A percentile compares a stretch with the other conserved stretches of the same genome.
These are phyloP conservation scores for Gastracanthus pulcherrimus DNA, from an alignment of 2,888 invertebrate genomes.

Conservation along the genomic window DNA sequence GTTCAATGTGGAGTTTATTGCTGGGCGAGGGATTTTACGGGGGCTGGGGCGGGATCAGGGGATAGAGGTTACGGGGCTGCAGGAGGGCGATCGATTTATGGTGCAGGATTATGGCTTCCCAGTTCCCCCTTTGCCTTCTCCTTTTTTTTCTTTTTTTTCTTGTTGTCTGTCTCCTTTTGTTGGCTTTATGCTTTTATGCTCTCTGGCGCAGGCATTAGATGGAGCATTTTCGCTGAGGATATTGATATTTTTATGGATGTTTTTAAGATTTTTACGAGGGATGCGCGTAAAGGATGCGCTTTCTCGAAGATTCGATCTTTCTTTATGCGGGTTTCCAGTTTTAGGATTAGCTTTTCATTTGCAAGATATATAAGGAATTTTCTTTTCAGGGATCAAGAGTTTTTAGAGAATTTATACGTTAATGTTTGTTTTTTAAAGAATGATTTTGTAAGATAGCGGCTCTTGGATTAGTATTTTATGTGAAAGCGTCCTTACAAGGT, in stretches of 20 bases:
- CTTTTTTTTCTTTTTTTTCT: not conserved
- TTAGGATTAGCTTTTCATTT: no score
- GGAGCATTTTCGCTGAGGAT: not conserved
- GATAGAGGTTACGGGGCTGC: not conserved
- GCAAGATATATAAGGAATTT: no score
- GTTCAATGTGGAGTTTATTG: no score
- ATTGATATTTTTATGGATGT: constrained; percentile 1
- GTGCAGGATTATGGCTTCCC: constrained; percentile 47
- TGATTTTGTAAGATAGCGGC: no score
- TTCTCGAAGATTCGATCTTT: not conserved
- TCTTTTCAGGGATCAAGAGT: no score
- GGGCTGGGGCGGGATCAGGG: not conserved
- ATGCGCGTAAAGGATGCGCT: not conserved
- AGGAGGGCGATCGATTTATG: constrained; percentile 45
- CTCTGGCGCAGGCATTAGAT: not conserved
- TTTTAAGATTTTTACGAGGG: no score
- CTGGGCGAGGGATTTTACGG: no score
- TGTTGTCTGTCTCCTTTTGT: no score
- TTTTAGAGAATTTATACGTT: no score
- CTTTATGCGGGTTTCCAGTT: no score
- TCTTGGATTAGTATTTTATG: not conserved
- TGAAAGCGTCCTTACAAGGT: not conserved
- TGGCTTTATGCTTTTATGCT: constrained; percentile 5
- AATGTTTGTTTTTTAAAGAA: no score
- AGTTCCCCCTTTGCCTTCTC: constrained; percentile 1